Evolutionary conservation across 2,113 vertebrate genomes (phyloP).

Genomic region (Bubo scandiacus): DNA sequence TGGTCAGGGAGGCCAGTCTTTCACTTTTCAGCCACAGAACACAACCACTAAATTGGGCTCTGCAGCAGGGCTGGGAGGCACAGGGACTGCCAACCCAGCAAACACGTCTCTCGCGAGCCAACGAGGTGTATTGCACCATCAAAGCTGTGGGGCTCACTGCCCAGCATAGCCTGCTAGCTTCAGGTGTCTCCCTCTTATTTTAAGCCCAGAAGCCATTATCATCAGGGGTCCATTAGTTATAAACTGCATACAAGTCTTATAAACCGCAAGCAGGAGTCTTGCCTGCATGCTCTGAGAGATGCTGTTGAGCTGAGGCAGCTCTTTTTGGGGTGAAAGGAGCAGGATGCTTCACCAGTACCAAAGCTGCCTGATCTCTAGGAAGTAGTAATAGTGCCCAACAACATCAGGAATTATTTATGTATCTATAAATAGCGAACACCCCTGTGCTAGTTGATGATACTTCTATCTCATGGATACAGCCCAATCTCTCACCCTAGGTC

Average conservation of each 20-base stretch:
- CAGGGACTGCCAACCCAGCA: neutral
- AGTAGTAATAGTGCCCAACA: neutral
- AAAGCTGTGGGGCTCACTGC: neutral
- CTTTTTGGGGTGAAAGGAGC: neutral
- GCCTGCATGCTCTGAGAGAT: accelerated
- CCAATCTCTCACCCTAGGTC: neutral
- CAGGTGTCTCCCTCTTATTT: neutral
- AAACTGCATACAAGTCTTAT: neutral
- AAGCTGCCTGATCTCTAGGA: neutral
- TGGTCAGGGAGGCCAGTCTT: conserved; percentile 74
- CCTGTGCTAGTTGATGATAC: neutral
- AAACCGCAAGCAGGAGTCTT: neutral
- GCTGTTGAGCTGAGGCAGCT: neutral
- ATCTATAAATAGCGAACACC: neutral
- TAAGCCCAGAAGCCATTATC: neutral
- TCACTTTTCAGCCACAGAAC: neutral
- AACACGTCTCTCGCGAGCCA: accelerated
- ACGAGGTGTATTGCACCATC: neutral
- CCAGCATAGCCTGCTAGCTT: neutral
- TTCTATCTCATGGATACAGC: neutral
- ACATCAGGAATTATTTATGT: neutral
- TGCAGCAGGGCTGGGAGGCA: neutral
- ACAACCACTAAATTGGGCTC: accelerated
- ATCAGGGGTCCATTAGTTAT: neutral
- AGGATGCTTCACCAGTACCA: neutral